Evolutionary conservation across 2,113 vertebrate species (phyloP).

Genomic region (Haplochromis vanheusdeni): DNA sequence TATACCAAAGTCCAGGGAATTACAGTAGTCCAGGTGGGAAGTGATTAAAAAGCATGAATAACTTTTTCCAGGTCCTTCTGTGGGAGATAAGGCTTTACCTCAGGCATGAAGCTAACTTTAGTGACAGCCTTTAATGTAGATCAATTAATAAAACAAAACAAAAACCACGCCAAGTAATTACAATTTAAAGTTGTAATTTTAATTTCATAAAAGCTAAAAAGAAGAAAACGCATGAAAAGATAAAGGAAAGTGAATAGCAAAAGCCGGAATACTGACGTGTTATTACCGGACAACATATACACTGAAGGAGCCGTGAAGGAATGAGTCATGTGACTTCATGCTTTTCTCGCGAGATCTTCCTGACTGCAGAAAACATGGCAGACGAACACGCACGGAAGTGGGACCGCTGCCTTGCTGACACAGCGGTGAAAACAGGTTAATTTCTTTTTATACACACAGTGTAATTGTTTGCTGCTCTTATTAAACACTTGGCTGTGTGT

Average conservation of each 20-base stretch:
- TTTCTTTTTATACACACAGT: not conserved
- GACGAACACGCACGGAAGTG: conserved; percentile 83
- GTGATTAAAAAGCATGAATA: not conserved
- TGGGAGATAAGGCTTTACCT: not conserved
- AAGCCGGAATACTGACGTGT: not conserved
- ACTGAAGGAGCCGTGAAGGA: not conserved
- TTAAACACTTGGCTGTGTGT: not conserved
- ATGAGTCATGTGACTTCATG: not conserved
- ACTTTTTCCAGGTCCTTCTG: not conserved
- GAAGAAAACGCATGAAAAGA: not conserved
- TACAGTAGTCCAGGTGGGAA: not conserved
- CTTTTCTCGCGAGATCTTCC: conserved; percentile 52
- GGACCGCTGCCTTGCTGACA: conserved; percentile 88
- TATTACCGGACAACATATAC: not conserved
- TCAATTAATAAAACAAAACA: not conserved
- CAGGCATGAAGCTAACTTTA: not conserved
- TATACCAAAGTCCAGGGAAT: not conserved
- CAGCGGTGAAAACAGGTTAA: conserved; percentile 84
- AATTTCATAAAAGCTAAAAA: not conserved
- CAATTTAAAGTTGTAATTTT: not conserved
- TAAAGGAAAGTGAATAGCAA: not conserved
- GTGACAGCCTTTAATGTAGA: not conserved
- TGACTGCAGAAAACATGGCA: conserved; percentile 72
- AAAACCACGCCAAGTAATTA: not conserved
- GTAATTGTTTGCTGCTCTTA: not conserved